Evolutionary conservation across 2,888 invertebrate species (phyloP).

Genomic region (Automeris io): DNA sequence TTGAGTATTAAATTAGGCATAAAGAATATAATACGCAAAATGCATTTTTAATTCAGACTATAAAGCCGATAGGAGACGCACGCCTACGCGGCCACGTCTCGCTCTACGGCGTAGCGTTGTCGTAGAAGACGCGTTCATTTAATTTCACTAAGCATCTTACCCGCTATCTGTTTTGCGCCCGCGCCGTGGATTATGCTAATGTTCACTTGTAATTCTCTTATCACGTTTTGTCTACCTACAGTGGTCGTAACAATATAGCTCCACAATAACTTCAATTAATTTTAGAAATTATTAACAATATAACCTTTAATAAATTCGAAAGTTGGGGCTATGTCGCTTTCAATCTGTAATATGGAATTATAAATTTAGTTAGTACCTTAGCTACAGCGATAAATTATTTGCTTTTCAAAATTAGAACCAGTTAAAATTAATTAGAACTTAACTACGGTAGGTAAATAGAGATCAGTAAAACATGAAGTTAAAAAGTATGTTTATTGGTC

Average conservation of each 20-base stretch:
- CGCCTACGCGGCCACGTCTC: conserved; percentile 19
- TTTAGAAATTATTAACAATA: neutral
- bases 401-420: too few relatives aligned
- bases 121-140: conserved; percentile 41
- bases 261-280: conserved; percentile 4
- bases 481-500: too few relatives aligned
- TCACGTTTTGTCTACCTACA: conserved; percentile 57
- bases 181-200: conserved; percentile 70
- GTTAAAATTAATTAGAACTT: too few relatives aligned
- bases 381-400: too few relatives aligned
- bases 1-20: neutral
- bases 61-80: conserved; percentile 33
- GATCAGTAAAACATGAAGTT: too few relatives aligned
- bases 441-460: too few relatives aligned
- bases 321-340: too few relatives aligned
- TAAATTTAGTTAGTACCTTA: too few relatives aligned
- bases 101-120: conserved; percentile 22
- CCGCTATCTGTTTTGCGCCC: conserved; percentile 68
- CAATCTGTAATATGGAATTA: too few relatives aligned
- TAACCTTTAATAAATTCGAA: too few relatives aligned
- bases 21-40: conserved; percentile 10
- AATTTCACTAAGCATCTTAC: conserved; percentile 73
- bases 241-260: conserved; percentile 3
- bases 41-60: conserved; percentile 24
- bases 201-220: conserved; percentile 64